A percentile compares a stretch with the other conserved stretches of the same genome.
Evolutionary conservation across 1,140 invertebrate species (phyloP).

Genomic region (Bilobella aurantiaca): DNA sequence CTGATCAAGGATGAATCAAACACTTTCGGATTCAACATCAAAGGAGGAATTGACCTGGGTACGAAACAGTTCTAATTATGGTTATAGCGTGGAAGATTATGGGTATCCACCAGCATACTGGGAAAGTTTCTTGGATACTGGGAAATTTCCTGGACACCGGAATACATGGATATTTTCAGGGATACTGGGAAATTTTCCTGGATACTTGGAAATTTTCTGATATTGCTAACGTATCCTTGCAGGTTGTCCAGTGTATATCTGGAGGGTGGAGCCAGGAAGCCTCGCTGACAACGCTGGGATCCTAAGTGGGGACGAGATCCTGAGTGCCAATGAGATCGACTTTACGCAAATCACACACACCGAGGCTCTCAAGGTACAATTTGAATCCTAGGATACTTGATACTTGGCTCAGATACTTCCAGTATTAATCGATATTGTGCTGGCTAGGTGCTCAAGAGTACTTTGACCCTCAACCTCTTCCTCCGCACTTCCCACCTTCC

Average conservation of each 20-base stretch:
- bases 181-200: too few relatives aligned
- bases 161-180: too few relatives aligned
- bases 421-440: not conserved
- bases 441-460: not conserved
- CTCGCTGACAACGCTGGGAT: slow-evolving; percentile 72
- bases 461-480: not conserved
- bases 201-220: too few relatives aligned
- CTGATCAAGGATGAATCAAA: slow-evolving; percentile 16
- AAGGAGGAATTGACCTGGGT: slow-evolving; percentile 32
- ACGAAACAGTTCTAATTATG: not conserved
- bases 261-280: slow-evolving; percentile 55
- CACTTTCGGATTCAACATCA: slow-evolving; percentile 34
- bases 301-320: slow-evolving; percentile 73
- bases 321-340: slow-evolving; percentile 77
- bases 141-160: too few relatives aligned
- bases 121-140: too few relatives aligned
- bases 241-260: slow-evolving; percentile 33
- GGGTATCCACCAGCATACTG: too few relatives aligned
- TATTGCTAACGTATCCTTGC: too few relatives aligned
- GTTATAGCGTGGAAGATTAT: not conserved
- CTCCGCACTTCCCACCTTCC: not conserved
- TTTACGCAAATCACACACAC: slow-evolving; percentile 76
- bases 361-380: slow-evolving; percentile 70
- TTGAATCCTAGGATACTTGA: not conserved
- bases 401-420: not conserved